Percentiles rank a stretch among this genome's conserved stretches.
Conservation (phyloP, 1,140 invertebrate genomes). For the Dryas iulia region DNA sequence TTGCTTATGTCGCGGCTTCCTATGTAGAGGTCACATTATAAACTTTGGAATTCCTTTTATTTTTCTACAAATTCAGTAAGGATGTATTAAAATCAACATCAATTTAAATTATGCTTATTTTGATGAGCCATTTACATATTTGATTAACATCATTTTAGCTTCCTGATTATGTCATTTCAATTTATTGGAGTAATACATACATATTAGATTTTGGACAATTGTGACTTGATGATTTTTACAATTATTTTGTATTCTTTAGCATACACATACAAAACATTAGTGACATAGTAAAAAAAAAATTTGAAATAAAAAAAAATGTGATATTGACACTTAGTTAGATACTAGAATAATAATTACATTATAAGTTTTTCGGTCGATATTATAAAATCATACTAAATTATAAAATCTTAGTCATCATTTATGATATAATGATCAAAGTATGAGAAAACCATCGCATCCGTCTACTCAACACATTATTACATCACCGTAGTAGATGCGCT, state of each 20-base stretch:
- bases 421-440: slow-evolving; percentile 19
- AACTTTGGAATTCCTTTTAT: neutral
- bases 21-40: neutral
- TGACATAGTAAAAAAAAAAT: no score
- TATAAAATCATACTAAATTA: neutral
- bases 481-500: slow-evolving; percentile 1
- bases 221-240: no score
- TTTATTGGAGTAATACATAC: no score
- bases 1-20: neutral
- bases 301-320: no score
- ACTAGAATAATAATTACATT: no score
- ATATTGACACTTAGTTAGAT: no score
- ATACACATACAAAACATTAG: no score
- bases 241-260: no score
- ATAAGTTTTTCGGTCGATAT: neutral
- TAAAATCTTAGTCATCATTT: slow-evolving; percentile 8
- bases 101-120: neutral
- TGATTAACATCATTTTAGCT: no score
- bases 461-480: slow-evolving; percentile 15
- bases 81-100: neutral
- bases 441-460: slow-evolving; percentile 21
- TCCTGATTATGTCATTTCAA: neutral
- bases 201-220: no score
- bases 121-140: neutral
- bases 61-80: neutral